Percentiles rank a stretch among this genome's conserved stretches.
phyloP scores from a whole-genome alignment of 2,888 invertebrate genomes.

The Myathropa florea region DNA sequence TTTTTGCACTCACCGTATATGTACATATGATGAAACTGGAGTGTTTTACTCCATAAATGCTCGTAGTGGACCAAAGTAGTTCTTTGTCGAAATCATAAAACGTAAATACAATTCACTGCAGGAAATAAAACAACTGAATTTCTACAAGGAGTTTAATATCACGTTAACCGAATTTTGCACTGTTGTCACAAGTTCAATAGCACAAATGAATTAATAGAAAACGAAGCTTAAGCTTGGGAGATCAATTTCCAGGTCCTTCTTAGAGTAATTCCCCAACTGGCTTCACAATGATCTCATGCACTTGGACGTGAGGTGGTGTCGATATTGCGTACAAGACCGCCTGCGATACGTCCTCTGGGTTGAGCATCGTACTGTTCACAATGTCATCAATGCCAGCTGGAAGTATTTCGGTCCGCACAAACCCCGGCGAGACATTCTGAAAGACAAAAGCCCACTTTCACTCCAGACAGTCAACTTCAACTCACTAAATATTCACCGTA shows the following conservation, averaged over 20 bases:
- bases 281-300: conserved; percentile 78
- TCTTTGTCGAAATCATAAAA: too few species aligned
- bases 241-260: conserved; percentile 51
- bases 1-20: too few species aligned
- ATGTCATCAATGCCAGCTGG: conserved; percentile 74
- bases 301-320: conserved; percentile 77
- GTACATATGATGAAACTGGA: too few species aligned
- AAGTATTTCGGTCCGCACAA: conserved; percentile 77
- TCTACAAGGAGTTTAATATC: too few species aligned
- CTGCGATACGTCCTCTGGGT: conserved; percentile 76
- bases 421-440: conserved; percentile 77
- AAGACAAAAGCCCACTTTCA: background rate
- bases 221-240: too few species aligned
- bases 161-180: too few species aligned
- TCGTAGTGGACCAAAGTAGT: too few species aligned
- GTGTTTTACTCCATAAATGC: too few species aligned
- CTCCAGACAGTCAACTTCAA: conserved; percentile 1
- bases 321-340: conserved; percentile 77
- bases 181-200: too few species aligned
- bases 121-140: too few species aligned
- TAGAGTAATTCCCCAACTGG: conserved; percentile 75
- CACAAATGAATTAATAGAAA: too few species aligned
- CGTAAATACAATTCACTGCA: too few species aligned
- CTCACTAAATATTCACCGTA: conserved; percentile 74
- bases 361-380: conserved; percentile 75